phyloP scores from a whole-genome alignment of 2,113 vertebrate genomes.

The Proterorhinus semilunaris region DNA sequence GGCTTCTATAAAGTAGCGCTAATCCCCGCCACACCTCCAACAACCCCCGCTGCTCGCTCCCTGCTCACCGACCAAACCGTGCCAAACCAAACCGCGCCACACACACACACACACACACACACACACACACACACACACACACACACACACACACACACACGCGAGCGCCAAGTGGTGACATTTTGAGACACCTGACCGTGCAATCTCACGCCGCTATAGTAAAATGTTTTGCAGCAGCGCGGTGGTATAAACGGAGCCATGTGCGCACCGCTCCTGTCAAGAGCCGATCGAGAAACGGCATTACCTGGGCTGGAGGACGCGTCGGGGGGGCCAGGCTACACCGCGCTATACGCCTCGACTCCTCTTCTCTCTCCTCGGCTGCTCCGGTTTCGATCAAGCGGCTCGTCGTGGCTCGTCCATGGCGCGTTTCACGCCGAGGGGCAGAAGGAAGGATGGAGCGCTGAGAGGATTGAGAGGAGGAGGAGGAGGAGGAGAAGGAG shows the following conservation, averaged over 20 bases:
- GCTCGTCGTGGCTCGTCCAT: conserved; percentile 44
- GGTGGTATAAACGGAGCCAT: conserved; percentile 4
- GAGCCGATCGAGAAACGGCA: conserved; percentile 15
- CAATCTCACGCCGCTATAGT: neutral
- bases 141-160: conserved; percentile 3
- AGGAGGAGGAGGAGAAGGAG: conserved; percentile 21
- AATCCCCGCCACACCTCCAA: conserved; percentile 28
- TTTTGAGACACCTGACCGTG: conserved; percentile 48
- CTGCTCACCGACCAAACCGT: neutral
- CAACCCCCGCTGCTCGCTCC: conserved; percentile 23
- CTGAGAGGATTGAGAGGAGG: neutral
- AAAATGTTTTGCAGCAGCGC: neutral
- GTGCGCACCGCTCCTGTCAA: conserved; percentile 28
- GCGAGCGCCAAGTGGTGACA: conserved; percentile 37
- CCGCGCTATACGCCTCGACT: neutral
- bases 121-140: too few species aligned
- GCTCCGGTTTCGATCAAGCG: conserved; percentile 8
- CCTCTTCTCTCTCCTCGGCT: neutral
- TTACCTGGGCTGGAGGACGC: conserved; percentile 44
- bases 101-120: neutral
- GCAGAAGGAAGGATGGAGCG: conserved; percentile 6
- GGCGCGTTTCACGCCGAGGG: conserved; percentile 11
- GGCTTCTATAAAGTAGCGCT: conserved; percentile 7
- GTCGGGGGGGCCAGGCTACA: neutral
- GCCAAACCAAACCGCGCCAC: conserved; percentile 30